Percentiles rank a stretch among this genome's conserved stretches.
phyloP scores from a whole-genome alignment of 1,140 invertebrate species.

The Lethrus apterus region DNA sequence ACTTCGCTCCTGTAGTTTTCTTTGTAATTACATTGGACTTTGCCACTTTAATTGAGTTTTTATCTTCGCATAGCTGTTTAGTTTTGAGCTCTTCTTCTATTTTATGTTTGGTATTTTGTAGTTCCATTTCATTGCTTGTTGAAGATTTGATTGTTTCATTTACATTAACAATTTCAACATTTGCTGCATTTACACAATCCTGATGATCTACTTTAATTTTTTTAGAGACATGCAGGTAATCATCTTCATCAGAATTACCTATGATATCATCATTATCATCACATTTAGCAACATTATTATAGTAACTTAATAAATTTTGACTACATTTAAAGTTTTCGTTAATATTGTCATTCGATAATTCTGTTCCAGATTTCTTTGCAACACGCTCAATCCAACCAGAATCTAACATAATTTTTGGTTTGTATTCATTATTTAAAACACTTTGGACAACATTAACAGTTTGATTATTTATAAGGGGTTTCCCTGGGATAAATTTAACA shows the following conservation, averaged over 20 bases:
- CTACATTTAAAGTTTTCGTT: neutral
- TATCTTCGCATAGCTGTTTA: too few relatives aligned
- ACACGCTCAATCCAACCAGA: conserved; percentile 36
- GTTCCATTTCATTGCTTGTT: too few relatives aligned
- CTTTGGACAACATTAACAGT: conserved; percentile 42
- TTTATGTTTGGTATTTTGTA: too few relatives aligned
- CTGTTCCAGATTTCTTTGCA: conserved; percentile 19
- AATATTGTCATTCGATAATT: neutral
- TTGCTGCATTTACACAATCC: too few relatives aligned
- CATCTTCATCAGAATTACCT: conserved; percentile 57
- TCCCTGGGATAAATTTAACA: conserved; percentile 27
- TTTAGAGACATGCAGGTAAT: conserved; percentile 30
- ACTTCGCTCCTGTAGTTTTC: too few relatives aligned
- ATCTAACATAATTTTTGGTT: conserved; percentile 29
- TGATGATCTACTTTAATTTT: too few relatives aligned
- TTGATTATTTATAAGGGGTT: conserved; percentile 27
- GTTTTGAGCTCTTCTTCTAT: too few relatives aligned
- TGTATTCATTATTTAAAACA: conserved; percentile 28
- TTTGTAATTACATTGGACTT: too few relatives aligned
- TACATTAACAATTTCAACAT: too few relatives aligned
- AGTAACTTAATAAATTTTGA: too few relatives aligned
- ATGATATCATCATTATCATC: conserved; percentile 50
- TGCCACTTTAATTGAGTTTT: too few relatives aligned
- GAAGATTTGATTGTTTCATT: too few relatives aligned
- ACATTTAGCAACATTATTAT: conserved; percentile 23